Evolutionary conservation across 1,140 invertebrate genomes (phyloP), one percentile per base, ranked within the genome.

Genomic region (Panonychus citri): DNA sequence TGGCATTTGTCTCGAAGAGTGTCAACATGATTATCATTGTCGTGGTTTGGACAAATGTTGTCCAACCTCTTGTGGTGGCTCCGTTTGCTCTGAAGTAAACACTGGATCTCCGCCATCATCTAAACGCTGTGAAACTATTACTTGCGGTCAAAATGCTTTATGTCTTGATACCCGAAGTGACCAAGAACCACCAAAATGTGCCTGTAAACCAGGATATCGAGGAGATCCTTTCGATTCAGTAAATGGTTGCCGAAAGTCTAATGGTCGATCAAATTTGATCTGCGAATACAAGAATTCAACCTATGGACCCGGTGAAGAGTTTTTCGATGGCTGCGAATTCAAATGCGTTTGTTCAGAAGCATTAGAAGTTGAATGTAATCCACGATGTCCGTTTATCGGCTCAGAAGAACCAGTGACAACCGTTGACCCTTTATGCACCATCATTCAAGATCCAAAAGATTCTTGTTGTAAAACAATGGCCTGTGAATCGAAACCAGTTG

Each of bases 381-480:
- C 80, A 19, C 77, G 82, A 73, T 75, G 66, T 57, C 60, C 62
- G 28, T 43, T 62, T 68, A 51, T 26, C 8, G 42, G 15, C 8
- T 13, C 21, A 17, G 30, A 57, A 37, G 27, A 17, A 25, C 15
- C 46, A 27, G 21, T 57, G 26, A 17, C 46, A 25, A n/a, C 40
- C 28, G 30, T 39, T 39, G 43, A 59, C 26, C 53, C 57, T 26
- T 34, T 51, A 15, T 65, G 64, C 57, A 30, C 62, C 24, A 57
- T 61, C 30, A 37, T 61, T 7, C 54, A 57, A 13, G 64, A 65
- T 58, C 77, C 80, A 4, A 77, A 78, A 19, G 84, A 89, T 65
- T 66, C 77, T 1, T 88, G 85, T 64, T 88, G 85, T 62, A 82
- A 80, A 53, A 76, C 83, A 58, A 78, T 83, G 54, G 71, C 83